A percentile compares a stretch with the other conserved stretches of the same genome.
Evolutionary conservation across 1,140 invertebrate genomes (phyloP).

Genomic region (Anoplophora glabripennis): DNA sequence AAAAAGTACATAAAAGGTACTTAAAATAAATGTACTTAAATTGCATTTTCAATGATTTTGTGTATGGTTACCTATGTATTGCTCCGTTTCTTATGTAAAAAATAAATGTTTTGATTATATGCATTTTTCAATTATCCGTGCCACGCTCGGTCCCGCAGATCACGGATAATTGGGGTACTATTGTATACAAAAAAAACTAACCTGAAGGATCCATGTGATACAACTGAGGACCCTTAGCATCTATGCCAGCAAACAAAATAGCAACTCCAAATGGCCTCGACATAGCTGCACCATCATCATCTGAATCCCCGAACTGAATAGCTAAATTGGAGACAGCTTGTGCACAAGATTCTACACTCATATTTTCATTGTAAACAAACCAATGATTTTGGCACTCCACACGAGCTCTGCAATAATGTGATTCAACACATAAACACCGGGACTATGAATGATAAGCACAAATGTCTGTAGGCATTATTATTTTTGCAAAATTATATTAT

Average conservation of each 20-base stretch:
- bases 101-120: too few species aligned
- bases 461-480: too few species aligned
- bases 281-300: slow-evolving; percentile 94
- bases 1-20: too few species aligned
- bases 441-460: too few species aligned
- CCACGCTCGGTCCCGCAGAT: too few species aligned
- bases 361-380: slow-evolving; percentile 96
- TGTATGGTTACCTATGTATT: too few species aligned
- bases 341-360: slow-evolving; percentile 95
- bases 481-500: too few species aligned
- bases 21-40: too few species aligned
- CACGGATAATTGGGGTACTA: too few species aligned
- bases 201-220: slow-evolving; percentile 99
- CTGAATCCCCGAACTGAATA: slow-evolving; percentile 97
- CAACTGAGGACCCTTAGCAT: slow-evolving; percentile 81
- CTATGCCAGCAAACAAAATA: slow-evolving; percentile 82
- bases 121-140: too few species aligned
- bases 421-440: background rate
- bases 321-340: slow-evolving; percentile 98
- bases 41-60: too few species aligned
- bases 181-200: slow-evolving; percentile 50
- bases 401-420: slow-evolving; percentile 66
- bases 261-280: slow-evolving; percentile 99
- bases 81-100: too few species aligned
- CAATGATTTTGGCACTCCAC: slow-evolving; percentile 97